Conservation (phyloP, 2,888 invertebrate genomes). For the Spisula subtruncata region DNA sequence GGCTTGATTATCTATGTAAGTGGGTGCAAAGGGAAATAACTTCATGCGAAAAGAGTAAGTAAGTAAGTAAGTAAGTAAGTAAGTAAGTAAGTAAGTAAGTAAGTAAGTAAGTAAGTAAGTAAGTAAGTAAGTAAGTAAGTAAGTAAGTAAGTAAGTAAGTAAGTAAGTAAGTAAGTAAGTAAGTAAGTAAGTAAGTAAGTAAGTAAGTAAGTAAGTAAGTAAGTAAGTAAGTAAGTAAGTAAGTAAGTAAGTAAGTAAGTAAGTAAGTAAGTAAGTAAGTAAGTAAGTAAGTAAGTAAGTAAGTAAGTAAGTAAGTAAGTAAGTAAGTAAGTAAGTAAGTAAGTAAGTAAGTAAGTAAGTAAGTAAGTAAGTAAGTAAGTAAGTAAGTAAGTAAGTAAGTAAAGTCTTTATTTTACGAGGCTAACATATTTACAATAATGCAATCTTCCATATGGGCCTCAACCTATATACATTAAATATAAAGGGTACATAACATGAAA, state of each 20-base stretch:
- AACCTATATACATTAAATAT: too few species aligned
- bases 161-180: constrained; percentile 9
- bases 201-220: constrained; percentile 17
- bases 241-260: constrained; percentile 12
- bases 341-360: constrained; percentile 17
- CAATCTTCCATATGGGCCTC: too few species aligned
- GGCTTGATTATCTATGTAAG: too few species aligned
- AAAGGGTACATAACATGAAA: too few species aligned
- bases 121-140: constrained; percentile 37
- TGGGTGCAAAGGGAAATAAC: too few species aligned
- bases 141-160: constrained; percentile 23
- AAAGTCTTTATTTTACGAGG: too few species aligned
- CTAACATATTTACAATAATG: too few species aligned
- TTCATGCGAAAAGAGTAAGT: constrained; percentile 34
- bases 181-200: constrained; percentile 17
- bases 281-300: constrained; percentile 13
- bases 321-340: constrained; percentile 23
- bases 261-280: constrained; percentile 17
- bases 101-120: constrained; percentile 40
- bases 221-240: neutral
- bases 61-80: constrained; percentile 30
- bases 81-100: constrained; percentile 32
- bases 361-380: constrained; percentile 20
- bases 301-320: constrained; percentile 9
- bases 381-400: constrained; percentile 25